Conservation (phyloP, 1,140 invertebrate genomes). For the Drosophila pruinosa region DNA sequence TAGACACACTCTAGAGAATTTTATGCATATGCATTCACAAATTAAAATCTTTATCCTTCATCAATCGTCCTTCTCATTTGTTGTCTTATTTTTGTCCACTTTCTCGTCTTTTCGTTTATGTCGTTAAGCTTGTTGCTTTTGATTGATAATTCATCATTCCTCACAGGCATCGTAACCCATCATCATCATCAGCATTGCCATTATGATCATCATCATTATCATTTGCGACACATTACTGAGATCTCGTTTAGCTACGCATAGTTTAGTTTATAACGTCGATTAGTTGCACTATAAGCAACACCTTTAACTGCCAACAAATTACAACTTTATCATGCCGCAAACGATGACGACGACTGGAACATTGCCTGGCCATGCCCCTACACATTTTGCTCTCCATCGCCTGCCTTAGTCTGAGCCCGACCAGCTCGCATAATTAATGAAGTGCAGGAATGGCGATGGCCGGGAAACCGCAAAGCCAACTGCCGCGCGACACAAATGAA, state of each 20-base stretch:
- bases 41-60: too few relatives aligned
- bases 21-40: too few relatives aligned
- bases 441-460: conserved; percentile 61
- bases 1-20: too few relatives aligned
- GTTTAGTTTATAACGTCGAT: conserved; percentile 78
- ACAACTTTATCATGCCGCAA: conserved; percentile 79
- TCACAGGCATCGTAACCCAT: background rate
- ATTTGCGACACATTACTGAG: conserved; percentile 67
- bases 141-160: conserved; percentile 25
- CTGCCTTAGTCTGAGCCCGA: background rate
- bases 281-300: conserved; percentile 81
- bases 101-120: background rate
- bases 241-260: conserved; percentile 73
- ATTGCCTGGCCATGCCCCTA: conserved; percentile 29
- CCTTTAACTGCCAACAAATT: conserved; percentile 81
- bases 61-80: background rate
- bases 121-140: background rate
- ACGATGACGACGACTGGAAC: conserved; percentile 45
- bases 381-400: background rate
- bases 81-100: background rate
- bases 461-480: background rate
- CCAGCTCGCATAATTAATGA: conserved; percentile 77
- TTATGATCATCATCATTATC: conserved; percentile 64
- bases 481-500: conserved; percentile 62
- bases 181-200: conserved; percentile 28